Conservation (phyloP, 2,797 vertebrate species). For the Antrozous pallidus region DNA sequence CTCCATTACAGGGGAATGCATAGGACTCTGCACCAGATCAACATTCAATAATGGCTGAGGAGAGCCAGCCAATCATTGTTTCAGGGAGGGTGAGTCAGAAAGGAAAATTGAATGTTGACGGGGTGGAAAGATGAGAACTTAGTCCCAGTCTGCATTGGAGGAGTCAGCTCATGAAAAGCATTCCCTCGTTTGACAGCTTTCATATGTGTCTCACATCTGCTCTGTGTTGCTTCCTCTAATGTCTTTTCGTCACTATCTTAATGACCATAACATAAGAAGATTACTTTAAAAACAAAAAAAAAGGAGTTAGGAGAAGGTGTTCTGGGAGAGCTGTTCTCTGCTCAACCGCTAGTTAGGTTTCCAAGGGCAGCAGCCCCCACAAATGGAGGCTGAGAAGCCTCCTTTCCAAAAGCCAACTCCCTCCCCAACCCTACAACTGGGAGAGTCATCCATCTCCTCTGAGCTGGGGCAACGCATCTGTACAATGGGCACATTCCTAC, state of each 20-base stretch:
- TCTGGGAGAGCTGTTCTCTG: background rate
- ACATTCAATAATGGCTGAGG: background rate
- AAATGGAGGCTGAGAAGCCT: no score
- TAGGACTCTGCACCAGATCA: background rate
- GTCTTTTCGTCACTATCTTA: background rate
- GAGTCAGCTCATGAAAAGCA: background rate
- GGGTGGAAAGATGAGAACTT: background rate
- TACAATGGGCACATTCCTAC: background rate
- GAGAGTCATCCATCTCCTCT: background rate
- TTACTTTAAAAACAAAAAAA: background rate
- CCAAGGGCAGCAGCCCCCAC: background rate
- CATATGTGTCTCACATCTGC: background rate
- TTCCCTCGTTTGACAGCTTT: background rate
- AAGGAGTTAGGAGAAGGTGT: background rate
- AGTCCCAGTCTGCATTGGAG: background rate
- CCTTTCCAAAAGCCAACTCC: background rate
- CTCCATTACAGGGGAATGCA: background rate
- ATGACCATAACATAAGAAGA: background rate
- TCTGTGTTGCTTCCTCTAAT: conserved; percentile 19
- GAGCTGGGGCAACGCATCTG: background rate
- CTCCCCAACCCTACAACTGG: no score
- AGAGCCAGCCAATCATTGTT: background rate
- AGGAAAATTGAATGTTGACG: background rate
- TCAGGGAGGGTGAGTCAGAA: background rate
- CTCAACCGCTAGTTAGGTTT: background rate